Conservation (phyloP, 2,113 vertebrate genomes). For the Ochotona curzoniae region DNA sequence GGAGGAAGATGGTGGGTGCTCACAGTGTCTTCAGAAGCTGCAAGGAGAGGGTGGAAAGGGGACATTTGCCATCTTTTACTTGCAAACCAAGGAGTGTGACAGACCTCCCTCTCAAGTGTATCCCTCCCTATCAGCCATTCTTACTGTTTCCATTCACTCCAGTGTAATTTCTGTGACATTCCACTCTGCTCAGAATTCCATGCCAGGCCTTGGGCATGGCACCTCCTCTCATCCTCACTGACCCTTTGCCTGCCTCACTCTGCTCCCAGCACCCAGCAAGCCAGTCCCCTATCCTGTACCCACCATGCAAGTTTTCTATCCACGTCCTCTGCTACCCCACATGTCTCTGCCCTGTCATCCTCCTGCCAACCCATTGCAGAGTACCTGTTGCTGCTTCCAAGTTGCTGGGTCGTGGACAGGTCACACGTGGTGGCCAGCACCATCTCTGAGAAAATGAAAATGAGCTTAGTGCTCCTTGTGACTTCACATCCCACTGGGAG, state of each 20-base stretch:
- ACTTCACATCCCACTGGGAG: neutral
- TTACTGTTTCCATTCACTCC: accelerated
- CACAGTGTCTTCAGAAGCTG: neutral
- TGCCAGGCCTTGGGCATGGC: neutral
- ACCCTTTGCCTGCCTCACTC: neutral
- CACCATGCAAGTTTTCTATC: neutral
- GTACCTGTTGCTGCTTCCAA: neutral
- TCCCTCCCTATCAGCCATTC: neutral
- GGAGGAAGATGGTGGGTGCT: neutral
- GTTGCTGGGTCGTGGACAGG: neutral
- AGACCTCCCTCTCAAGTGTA: accelerated
- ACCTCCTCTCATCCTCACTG: neutral
- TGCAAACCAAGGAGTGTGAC: neutral
- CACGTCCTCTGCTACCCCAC: neutral
- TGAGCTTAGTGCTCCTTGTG: accelerated
- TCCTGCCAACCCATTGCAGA: no score
- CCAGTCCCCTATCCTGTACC: neutral
- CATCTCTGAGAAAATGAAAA: no score
- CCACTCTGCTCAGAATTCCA: neutral
- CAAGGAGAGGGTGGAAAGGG: neutral
- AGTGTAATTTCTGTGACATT: neutral
- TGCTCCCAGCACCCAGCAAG: no score
- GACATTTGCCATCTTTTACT: neutral
- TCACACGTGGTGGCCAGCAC: neutral
- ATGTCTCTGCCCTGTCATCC: neutral